Percentiles rank a stretch among this genome's conserved stretches.
Conservation (phyloP, 2,888 invertebrate species). For the Icerya purchasi region DNA sequence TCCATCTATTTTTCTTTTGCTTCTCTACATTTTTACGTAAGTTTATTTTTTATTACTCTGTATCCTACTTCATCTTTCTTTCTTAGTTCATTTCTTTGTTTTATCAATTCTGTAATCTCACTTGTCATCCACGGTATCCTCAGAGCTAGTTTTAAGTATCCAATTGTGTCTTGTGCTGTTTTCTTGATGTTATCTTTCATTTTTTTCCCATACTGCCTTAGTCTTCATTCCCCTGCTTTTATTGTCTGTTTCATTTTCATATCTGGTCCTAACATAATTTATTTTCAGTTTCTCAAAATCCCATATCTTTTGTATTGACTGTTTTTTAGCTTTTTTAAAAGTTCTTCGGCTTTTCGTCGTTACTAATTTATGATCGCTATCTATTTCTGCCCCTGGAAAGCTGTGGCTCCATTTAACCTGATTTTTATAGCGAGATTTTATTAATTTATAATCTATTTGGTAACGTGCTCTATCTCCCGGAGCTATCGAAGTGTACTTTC, state of each 20-base stretch:
- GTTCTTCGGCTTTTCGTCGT: background rate
- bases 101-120: background rate
- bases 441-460: background rate
- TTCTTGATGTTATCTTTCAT: slow-evolving; percentile 3
- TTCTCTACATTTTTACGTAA: background rate
- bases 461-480: background rate
- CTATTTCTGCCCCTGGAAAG: background rate
- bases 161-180: too few relatives aligned
- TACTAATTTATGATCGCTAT: background rate
- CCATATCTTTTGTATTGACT: background rate
- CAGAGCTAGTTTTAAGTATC: background rate
- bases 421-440: background rate
- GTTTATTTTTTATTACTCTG: too few relatives aligned
- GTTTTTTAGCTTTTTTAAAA: background rate
- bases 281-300: background rate
- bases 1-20: background rate
- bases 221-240: slow-evolving; percentile 5
- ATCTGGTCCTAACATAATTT: background rate
- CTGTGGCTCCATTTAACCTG: background rate
- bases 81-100: background rate
- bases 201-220: background rate
- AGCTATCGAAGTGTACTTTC: background rate
- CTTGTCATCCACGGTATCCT: background rate
- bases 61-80: background rate
- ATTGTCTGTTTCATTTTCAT: background rate